Conservation (phyloP, 2,888 invertebrate genomes). For the Lycocerus yunnanus region DNA sequence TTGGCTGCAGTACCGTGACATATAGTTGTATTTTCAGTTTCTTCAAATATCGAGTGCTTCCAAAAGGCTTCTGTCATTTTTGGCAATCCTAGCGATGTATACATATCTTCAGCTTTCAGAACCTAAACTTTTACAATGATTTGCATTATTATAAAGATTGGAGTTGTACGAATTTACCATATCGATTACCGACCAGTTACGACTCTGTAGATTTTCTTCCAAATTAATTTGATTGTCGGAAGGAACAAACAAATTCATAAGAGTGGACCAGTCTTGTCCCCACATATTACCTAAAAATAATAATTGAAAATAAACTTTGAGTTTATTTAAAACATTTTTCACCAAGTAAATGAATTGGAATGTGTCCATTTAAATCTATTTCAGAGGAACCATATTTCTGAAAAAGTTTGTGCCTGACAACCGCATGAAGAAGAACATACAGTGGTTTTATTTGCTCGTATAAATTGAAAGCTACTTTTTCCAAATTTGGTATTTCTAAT, state of each 20-base stretch:
- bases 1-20: slow-evolving; percentile 78
- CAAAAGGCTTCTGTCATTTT: slow-evolving; percentile 67
- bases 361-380: slow-evolving; percentile 61
- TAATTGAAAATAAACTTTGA: background rate
- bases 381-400: slow-evolving; percentile 60
- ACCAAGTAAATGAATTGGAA: slow-evolving; percentile 75
- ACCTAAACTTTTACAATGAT: slow-evolving; percentile 47
- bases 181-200: slow-evolving; percentile 62
- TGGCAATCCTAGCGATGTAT: slow-evolving; percentile 66
- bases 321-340: slow-evolving; percentile 29
- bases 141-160: background rate
- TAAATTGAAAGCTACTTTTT: slow-evolving; percentile 57
- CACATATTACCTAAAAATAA: slow-evolving; percentile 65
- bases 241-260: slow-evolving; percentile 63
- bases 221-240: slow-evolving; percentile 54
- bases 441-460: slow-evolving; percentile 65
- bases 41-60: slow-evolving; percentile 62
- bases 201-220: slow-evolving; percentile 57
- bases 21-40: slow-evolving; percentile 50
- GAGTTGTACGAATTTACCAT: slow-evolving; percentile 57
- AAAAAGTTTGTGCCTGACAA: slow-evolving; percentile 66
- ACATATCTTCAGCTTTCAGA: slow-evolving; percentile 69
- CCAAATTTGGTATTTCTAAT: slow-evolving; percentile 64
- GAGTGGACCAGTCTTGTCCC: slow-evolving; percentile 71
- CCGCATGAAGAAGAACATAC: slow-evolving; percentile 74